Percentiles rank a stretch among this genome's conserved stretches.
phyloP scores from a whole-genome alignment of 2,888 invertebrate genomes.

The Aphrophora alni region DNA sequence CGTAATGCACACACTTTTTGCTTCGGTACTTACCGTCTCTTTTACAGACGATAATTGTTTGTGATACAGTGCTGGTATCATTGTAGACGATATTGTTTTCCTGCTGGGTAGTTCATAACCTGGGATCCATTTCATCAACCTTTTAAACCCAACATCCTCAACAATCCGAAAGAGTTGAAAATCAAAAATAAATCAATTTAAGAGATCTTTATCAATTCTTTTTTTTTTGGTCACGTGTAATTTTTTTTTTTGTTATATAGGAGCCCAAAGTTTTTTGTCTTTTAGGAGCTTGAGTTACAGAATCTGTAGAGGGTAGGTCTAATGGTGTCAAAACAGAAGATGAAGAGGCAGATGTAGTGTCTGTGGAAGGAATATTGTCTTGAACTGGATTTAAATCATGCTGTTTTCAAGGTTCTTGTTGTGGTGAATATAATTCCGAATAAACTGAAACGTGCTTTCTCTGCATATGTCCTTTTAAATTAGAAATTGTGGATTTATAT shows the following conservation, averaged over 20 bases:
- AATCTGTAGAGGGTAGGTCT: too few relatives aligned
- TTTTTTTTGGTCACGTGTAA: neutral
- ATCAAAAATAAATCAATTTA: neutral
- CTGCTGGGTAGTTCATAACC: neutral
- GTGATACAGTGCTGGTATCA: constrained; percentile 9
- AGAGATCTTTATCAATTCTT: neutral
- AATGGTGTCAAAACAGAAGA: neutral
- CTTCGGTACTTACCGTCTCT: neutral
- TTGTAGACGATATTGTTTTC: neutral
- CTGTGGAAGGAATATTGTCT: neutral
- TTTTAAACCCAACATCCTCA: neutral
- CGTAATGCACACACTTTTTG: neutral
- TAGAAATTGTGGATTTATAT: constrained; percentile 2
- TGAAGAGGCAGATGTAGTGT: neutral
- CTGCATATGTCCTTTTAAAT: constrained; percentile 2
- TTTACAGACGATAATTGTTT: neutral
- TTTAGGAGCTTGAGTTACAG: neutral
- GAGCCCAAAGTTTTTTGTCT: neutral
- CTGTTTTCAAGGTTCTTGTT: neutral
- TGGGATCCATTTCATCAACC: neutral
- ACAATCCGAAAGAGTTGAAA: neutral
- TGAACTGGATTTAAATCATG: neutral
- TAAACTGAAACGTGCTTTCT: neutral
- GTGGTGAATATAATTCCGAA: neutral
- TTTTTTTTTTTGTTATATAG: neutral